Evolutionary conservation across 1,140 invertebrate species (phyloP).

Genomic region (Episyrphus balteatus): DNA sequence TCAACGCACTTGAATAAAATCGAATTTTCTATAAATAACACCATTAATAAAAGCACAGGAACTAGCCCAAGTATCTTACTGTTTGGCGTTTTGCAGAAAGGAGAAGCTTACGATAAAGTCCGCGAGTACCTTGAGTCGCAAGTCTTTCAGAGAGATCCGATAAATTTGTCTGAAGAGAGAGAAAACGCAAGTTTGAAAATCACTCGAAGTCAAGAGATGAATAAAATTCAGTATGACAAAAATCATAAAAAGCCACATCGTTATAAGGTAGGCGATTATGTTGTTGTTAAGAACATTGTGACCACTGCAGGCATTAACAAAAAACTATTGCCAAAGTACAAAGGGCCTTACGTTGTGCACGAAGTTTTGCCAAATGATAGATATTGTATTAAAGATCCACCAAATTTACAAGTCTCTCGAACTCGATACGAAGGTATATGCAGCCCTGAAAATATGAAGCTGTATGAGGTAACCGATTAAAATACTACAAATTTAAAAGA

Average conservation of each 20-base stretch:
- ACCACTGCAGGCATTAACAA: background rate
- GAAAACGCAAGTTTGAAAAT: background rate
- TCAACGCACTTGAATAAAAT: conserved; percentile 10
- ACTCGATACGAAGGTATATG: too few relatives aligned
- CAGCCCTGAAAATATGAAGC: too few relatives aligned
- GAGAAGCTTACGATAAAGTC: conserved; percentile 2
- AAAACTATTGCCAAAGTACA: conserved; percentile 8
- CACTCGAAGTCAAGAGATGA: conserved; percentile 4
- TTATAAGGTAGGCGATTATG: conserved; percentile 14
- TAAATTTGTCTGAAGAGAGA: conserved; percentile 1
- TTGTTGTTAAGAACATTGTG: conserved; percentile 16
- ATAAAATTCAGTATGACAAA: conserved; percentile 3
- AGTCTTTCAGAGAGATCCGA: background rate
- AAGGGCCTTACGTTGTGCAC: conserved; percentile 8
- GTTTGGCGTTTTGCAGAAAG: conserved; percentile 9
- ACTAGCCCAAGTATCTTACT: conserved; percentile 13
- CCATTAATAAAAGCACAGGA: conserved; percentile 12
- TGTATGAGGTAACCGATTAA: too few relatives aligned
- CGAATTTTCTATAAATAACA: conserved; percentile 21
- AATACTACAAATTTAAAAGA: too few relatives aligned
- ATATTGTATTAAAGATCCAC: too few relatives aligned
- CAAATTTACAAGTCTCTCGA: too few relatives aligned
- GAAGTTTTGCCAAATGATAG: too few relatives aligned
- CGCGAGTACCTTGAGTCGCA: conserved; percentile 4
- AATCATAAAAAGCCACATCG: background rate